Conservation (phyloP, 2,113 vertebrate genomes). For the Pithys albifrons region DNA sequence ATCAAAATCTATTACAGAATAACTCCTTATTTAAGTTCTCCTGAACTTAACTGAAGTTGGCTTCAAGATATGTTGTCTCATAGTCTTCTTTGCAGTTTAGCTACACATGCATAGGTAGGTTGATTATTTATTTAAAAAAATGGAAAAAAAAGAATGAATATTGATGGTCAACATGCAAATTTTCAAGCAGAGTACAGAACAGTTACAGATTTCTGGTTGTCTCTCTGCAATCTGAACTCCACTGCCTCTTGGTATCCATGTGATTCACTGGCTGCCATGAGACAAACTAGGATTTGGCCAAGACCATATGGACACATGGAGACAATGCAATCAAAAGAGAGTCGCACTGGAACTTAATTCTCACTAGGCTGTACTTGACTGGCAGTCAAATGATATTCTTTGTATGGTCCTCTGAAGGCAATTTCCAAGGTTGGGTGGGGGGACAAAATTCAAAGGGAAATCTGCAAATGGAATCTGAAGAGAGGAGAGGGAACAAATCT, state of each 20-base stretch:
- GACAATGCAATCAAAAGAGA: background rate
- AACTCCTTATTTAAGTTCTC: background rate
- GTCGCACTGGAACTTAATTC: background rate
- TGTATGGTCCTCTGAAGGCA: background rate
- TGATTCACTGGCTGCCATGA: background rate
- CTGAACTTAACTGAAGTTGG: background rate
- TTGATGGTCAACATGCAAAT: background rate
- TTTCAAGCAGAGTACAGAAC: background rate
- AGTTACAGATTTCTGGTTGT: background rate
- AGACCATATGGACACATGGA: background rate
- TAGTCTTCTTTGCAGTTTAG: background rate
- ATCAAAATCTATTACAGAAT: background rate
- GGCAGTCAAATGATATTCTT: background rate
- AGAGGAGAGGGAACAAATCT: background rate
- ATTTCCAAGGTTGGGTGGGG: background rate
- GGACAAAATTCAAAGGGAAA: background rate
- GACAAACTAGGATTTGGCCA: background rate
- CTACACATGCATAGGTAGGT: background rate
- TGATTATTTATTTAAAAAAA: background rate
- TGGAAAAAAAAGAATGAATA: background rate
- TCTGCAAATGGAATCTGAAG: background rate
- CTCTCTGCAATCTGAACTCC: background rate
- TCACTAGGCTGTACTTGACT: background rate
- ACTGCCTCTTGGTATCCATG: background rate
- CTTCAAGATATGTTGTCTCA: background rate